Evolutionary conservation across 2,113 vertebrate genomes (phyloP).

Genomic region (Eidolon helvum): DNA sequence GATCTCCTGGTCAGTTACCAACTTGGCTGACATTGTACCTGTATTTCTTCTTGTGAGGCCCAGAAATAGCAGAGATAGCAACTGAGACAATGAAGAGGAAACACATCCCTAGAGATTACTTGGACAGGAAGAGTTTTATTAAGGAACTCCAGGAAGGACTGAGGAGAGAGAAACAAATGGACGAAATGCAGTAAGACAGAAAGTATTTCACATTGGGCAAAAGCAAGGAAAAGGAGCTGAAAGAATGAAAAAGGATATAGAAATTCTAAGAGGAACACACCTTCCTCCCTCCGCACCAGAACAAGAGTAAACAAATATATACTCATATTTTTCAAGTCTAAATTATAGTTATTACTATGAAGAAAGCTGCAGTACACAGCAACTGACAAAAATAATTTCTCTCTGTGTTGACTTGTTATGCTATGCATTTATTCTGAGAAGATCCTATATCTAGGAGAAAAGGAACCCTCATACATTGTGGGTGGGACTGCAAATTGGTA

Average conservation of each 20-base stretch:
- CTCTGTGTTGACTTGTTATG: background rate
- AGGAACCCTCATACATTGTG: too few species aligned
- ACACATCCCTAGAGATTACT: background rate
- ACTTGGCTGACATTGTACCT: background rate
- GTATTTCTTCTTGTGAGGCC: background rate
- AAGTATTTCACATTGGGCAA: background rate
- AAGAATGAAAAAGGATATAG: background rate
- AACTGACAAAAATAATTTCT: background rate
- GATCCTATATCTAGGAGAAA: background rate
- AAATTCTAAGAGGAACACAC: background rate
- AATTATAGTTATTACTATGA: background rate
- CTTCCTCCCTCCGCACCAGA: background rate
- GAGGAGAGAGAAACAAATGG: background rate
- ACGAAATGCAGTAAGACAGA: background rate
- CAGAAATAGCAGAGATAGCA: background rate
- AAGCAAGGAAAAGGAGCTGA: background rate
- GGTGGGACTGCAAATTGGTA: too few species aligned
- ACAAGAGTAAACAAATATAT: background rate
- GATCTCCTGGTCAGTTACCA: background rate
- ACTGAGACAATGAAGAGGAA: background rate
- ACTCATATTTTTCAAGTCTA: background rate
- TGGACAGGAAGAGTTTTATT: constrained; percentile 18
- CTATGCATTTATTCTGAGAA: background rate
- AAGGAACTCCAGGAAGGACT: background rate
- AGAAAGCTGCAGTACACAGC: background rate